Base-by-base conservation (phyloP, 2,888 invertebrate genomes). In the Steinernema carpocapsae region DNA sequence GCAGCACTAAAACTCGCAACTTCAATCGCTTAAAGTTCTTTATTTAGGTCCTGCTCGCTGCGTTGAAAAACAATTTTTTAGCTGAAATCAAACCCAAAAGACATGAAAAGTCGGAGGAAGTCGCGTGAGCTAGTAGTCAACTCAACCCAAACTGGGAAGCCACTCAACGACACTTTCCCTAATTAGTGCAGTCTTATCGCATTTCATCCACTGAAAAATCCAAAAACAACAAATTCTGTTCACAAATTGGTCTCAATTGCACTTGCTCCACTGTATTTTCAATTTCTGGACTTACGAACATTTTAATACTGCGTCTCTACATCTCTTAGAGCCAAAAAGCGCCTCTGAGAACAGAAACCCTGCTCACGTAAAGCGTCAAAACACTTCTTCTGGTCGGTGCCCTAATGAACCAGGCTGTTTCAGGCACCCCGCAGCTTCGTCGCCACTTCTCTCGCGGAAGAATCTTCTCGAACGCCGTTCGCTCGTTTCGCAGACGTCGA, bases 391-490 rank as follows among this genome's bases (percentile, higher is more conserved):
- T 37, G 37, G 37, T 37, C 37, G 37, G 37, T 22, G 56, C 24
- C 56, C 64, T 64, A 64, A 64, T 32, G 64, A 64, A 64, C 64
- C 37, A 26, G 56, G 22, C 56, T 48, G 64, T 64, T 64, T 64
- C 64, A 64, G 64, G 26, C 56, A 17, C 48, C 6, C 19, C 48
- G 48, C 48, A 37, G 37, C 37, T 37, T 37, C 37, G 37, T 37
- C 4, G 37, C 37, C 37, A 37, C 37, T 37, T 37, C 37, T 37
- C 37, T 37, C 37, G 37, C 3, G 37, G 4, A 37, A 37, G 37
- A 37, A 37, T 37, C 37, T 37, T 37, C 37, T 48, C 48, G 6
- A 48, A 17, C 17, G 48, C n/a, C 48, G 7, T n/a, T 19, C 19
- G n/a, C 48, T 48, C 48, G 48, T 29, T 64, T 17, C 29, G 64